These are phyloP conservation scores for Diglossa brunneiventris DNA, from an alignment of 2,113 vertebrate species.

Conservation along the genomic window DNA sequence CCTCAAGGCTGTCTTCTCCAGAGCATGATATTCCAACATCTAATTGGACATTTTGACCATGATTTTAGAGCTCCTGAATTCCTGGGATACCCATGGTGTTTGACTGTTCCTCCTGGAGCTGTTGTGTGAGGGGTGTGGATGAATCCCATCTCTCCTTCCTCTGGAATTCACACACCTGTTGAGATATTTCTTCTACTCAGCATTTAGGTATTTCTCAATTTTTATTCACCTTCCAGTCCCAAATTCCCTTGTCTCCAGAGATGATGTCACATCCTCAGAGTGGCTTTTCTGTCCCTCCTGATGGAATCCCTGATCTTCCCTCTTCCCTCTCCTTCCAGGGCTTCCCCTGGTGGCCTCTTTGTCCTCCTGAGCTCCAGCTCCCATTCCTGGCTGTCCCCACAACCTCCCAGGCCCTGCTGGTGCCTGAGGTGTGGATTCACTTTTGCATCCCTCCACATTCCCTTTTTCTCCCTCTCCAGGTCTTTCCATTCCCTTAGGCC, in stretches of 20 bases:
- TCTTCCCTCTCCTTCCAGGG: neutral
- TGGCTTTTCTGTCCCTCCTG: neutral
- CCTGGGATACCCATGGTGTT: neutral
- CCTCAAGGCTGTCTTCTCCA: neutral
- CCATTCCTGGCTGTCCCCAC: neutral
- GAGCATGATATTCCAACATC: rapidly evolving
- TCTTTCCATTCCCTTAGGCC: neutral
- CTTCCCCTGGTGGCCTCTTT: neutral
- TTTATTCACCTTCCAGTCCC: neutral
- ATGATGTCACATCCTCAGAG: rapidly evolving
- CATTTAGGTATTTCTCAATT: neutral
- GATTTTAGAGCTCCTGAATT: neutral
- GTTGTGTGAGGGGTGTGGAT: rapidly evolving
- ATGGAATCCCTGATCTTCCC: neutral
- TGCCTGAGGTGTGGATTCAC: neutral
- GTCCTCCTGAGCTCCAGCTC: neutral
- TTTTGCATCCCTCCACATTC: neutral
- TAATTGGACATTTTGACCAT: rapidly evolving
- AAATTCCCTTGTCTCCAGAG: rapidly evolving
- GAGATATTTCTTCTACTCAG: neutral
- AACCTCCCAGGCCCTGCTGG: neutral
- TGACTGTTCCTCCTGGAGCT: neutral
- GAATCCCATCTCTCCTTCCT: neutral
- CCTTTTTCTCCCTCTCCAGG: neutral
- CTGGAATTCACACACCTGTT: neutral